phyloP scores from a whole-genome alignment of 2,113 vertebrate genomes.

The Collichthys lucidus region DNA sequence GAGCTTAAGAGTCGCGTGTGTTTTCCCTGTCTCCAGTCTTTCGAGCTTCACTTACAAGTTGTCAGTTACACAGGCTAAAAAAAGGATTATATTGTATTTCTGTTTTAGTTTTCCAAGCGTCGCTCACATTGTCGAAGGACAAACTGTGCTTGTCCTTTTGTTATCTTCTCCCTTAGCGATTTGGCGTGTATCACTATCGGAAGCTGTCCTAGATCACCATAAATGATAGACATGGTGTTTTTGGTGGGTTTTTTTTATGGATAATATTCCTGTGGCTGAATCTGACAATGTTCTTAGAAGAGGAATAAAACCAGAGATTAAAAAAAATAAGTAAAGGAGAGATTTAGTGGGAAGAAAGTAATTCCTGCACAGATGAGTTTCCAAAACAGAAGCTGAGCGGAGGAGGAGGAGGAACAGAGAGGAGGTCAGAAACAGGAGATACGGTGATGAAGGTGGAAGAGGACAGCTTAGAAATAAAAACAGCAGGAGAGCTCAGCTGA shows the following conservation, averaged over 20 bases:
- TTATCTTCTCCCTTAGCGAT: neutral
- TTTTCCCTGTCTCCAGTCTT: too few relatives aligned
- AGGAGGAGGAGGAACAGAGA: conserved; percentile 2
- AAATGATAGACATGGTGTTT: neutral
- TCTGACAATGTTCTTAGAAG: neutral
- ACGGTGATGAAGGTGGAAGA: conserved; percentile 13
- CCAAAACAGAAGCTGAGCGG: neutral
- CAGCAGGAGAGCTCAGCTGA: conserved; percentile 27
- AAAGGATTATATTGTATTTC: neutral
- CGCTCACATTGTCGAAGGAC: neutral
- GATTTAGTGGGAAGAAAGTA: conserved; percentile 36
- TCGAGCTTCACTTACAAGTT: too few relatives aligned
- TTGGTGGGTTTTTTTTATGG: neutral
- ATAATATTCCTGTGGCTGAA: conserved; percentile 4
- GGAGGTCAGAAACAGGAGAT: conserved; percentile 11
- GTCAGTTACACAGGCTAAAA: neutral
- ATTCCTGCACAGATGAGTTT: conserved; percentile 30
- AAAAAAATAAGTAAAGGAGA: neutral
- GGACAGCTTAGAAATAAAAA: conserved; percentile 11
- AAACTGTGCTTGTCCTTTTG: neutral
- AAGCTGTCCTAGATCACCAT: neutral
- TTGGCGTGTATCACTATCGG: neutral
- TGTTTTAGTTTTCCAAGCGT: neutral
- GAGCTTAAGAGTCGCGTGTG: too few relatives aligned
- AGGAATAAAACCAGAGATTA: conserved; percentile 8